Evolutionary conservation across 2,888 invertebrate genomes (phyloP), one percentile per base, ranked within the genome.

Genomic region (Cremastobaeus sp.): DNA sequence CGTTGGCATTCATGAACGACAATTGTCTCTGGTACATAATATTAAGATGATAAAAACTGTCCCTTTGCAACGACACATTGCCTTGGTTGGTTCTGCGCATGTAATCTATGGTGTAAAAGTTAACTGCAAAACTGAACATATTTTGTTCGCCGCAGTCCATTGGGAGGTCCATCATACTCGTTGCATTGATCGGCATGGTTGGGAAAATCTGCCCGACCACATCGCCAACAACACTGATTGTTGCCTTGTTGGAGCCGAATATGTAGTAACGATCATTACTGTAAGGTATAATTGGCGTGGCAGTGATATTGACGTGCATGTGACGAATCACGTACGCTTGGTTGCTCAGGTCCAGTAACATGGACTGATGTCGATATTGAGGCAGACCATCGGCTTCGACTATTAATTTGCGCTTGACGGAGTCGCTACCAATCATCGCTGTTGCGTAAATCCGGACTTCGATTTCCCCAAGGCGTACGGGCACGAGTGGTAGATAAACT

Each of bases 101-200:
- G 88, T 97, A 97, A 83, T 95, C 90, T 0, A 95, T 93, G 0
- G 96, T 95, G 88, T 96, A 95, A 88, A 98, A 92, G 89, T 97
- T 98, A 11, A 95, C 95, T 0, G 98, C 98, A 88, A 99, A 97
- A 78, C 97, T 97, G 89, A 97, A 99, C 91, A 98, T 95, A 85
- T 96, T 97, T 87, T 97, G 97, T 86, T 99, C 98, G 0, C 94
- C 97, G 0, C 94, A 94, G 84, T 96, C 96, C 95, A 96, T 95
- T 0, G 96, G 96, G 77, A 96, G 83, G 80, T 93, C 89, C 1
- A 96, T 88, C 55, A 96, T 85, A 12, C 95, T 95, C 5, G 94
- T 93, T 0, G 96, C 95, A 82, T 96, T 96, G 4, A 96, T 93
- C 0, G 96, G 96, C 95, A 96, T 96, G 0, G 95, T 95, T 0